These are phyloP conservation scores for Drosophila mettleri DNA, from an alignment of 2,888 invertebrate genomes.

Conservation along the genomic window DNA sequence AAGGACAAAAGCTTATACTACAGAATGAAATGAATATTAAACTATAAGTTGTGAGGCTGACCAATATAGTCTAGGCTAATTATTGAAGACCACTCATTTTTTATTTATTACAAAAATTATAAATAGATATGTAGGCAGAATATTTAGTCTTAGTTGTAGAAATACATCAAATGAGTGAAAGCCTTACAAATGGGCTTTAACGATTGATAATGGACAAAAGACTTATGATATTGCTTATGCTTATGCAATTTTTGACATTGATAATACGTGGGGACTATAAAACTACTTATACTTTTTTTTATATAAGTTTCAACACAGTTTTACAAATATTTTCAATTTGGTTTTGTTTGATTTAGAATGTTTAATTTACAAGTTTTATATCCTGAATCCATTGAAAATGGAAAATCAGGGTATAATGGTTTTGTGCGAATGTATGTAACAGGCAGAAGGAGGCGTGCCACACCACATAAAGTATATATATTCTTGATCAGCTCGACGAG, in stretches of 20 bases:
- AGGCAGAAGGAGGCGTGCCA: too few species aligned
- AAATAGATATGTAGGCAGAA: conserved; percentile 5
- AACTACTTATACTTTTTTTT: background rate
- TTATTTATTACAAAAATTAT: conserved; percentile 32
- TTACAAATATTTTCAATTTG: conserved; percentile 3
- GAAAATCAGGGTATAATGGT: too few species aligned
- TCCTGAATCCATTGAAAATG: too few species aligned
- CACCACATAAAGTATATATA: too few species aligned
- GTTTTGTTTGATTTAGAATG: conserved; percentile 58
- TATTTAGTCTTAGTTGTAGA: conserved; percentile 9
- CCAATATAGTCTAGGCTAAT: background rate
- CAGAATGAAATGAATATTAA: background rate
- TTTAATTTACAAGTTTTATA: conserved; percentile 26
- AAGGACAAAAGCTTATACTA: background rate
- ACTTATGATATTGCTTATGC: too few species aligned
- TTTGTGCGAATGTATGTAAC: too few species aligned
- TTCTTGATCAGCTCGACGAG: too few species aligned
- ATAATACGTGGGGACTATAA: background rate
- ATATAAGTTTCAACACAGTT: conserved; percentile 9
- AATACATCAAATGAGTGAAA: conserved; percentile 24
- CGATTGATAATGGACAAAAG: conserved; percentile 10
- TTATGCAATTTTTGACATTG: too few species aligned
- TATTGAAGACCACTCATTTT: background rate
- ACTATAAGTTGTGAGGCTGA: background rate
- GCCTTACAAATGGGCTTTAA: conserved; percentile 48